Percentiles rank a stretch among this genome's conserved stretches.
phyloP scores from a whole-genome alignment of 2,888 invertebrate genomes.

The Pocota personata region DNA sequence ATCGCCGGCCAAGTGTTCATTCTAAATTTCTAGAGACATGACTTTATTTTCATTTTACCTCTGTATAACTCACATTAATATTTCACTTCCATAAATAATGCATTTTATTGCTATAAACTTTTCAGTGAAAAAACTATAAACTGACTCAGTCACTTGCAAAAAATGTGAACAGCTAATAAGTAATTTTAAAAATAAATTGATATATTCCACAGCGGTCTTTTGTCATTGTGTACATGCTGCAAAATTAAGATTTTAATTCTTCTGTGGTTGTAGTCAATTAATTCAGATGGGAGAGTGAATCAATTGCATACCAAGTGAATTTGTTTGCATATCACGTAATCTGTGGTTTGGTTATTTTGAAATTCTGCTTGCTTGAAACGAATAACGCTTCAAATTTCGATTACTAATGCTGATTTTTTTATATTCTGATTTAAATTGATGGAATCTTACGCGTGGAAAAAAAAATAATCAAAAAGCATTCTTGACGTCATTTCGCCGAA shows the following conservation, averaged over 20 bases:
- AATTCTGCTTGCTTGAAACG: neutral
- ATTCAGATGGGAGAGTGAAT: neutral
- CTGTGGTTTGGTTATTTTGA: neutral
- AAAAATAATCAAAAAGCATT: neutral
- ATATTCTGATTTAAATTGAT: neutral
- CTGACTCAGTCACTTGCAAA: neutral
- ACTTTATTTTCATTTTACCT: neutral
- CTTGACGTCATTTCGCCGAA: neutral
- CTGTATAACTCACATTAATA: neutral
- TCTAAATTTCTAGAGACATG: neutral
- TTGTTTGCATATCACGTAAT: neutral
- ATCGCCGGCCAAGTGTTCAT: neutral
- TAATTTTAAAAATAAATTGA: neutral
- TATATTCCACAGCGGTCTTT: neutral
- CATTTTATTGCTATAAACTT: neutral
- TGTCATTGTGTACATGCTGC: neutral
- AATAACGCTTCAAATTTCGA: neutral
- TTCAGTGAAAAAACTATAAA: neutral
- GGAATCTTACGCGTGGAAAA: neutral
- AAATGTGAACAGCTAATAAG: neutral
- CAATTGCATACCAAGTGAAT: neutral
- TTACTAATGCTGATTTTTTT: neutral
- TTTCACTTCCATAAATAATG: neutral
- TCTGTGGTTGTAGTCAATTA: neutral
- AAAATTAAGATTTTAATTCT: neutral